Evolutionary conservation across 2,113 vertebrate genomes (phyloP).

Genomic region (Meles meles): DNA sequence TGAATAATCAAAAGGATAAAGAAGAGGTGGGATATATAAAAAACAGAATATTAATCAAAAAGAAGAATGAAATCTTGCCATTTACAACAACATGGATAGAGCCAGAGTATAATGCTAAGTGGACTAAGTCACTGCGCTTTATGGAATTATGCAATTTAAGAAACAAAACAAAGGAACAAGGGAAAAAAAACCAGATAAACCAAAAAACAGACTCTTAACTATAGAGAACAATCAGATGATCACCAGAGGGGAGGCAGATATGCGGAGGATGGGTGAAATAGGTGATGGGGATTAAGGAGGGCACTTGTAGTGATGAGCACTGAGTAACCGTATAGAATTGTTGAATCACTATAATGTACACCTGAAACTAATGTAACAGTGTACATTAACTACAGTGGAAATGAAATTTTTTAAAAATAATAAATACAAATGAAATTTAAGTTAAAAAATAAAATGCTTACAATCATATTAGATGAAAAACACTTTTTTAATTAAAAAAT

Average conservation of each 20-base stretch:
- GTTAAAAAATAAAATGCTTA: not conserved
- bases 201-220: not conserved
- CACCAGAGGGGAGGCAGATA: not conserved
- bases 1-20: not conserved
- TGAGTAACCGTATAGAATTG: not conserved
- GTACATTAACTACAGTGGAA: not conserved
- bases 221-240: not conserved
- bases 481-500: not conserved
- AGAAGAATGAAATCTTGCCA: not conserved
- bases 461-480: not conserved
- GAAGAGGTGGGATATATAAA: not conserved
- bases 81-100: not conserved
- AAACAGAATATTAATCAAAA: not conserved
- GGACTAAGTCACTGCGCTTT: not conserved
- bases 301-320: not conserved
- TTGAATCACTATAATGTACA: not conserved
- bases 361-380: not conserved
- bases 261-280: not conserved
- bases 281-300: not conserved
- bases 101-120: not conserved
- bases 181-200: not conserved
- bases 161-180: not conserved
- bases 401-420: not conserved
- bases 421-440: not conserved
- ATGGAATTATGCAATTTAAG: not conserved